Evolutionary conservation across 2,888 invertebrate genomes (phyloP).

Genomic region (Drosophila multiciliata): DNA sequence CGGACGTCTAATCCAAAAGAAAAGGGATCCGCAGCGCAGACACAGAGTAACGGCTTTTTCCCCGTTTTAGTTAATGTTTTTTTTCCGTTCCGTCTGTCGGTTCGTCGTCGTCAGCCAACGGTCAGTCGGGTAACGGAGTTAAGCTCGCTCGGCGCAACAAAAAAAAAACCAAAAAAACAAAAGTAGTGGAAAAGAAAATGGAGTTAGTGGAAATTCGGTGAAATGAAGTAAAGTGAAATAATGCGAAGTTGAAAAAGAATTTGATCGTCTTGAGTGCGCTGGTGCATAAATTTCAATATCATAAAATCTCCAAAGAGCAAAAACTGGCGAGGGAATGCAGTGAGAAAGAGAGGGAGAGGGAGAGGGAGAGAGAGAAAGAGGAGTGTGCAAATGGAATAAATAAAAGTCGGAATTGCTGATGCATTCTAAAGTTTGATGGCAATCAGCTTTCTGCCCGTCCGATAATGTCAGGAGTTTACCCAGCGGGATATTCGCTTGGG

Average conservation of each 20-base stretch:
- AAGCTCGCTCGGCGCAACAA: constrained; percentile 25
- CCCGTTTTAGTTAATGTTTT: constrained; percentile 36
- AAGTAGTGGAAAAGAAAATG: constrained; percentile 43
- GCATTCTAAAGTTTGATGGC: constrained; percentile 9
- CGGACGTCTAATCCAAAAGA: constrained; percentile 65
- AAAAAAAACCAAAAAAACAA: constrained; percentile 19
- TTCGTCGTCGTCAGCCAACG: constrained; percentile 32
- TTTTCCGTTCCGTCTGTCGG: constrained; percentile 16
- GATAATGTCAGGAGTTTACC: constrained; percentile 12
- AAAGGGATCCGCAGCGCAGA: constrained; percentile 16
- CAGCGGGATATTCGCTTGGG: constrained; percentile 16
- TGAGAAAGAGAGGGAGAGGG: background rate
- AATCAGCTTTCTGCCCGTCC: constrained; percentile 38
- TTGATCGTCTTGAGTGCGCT: constrained; percentile 38
- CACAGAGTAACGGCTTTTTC: constrained; percentile 30
- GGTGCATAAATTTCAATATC: constrained; percentile 57
- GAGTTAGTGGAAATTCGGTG: constrained; percentile 46
- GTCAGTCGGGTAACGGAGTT: constrained; percentile 37
- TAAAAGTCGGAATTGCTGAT: background rate
- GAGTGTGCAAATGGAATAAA: constrained; percentile 6
- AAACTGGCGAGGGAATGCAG: background rate
- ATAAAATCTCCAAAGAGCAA: constrained; percentile 29
- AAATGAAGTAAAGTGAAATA: constrained; percentile 37
- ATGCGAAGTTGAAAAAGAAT: constrained; percentile 19
- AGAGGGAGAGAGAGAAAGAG: background rate